phyloP scores from a whole-genome alignment of 2,888 invertebrate species.

The Timema podura region DNA sequence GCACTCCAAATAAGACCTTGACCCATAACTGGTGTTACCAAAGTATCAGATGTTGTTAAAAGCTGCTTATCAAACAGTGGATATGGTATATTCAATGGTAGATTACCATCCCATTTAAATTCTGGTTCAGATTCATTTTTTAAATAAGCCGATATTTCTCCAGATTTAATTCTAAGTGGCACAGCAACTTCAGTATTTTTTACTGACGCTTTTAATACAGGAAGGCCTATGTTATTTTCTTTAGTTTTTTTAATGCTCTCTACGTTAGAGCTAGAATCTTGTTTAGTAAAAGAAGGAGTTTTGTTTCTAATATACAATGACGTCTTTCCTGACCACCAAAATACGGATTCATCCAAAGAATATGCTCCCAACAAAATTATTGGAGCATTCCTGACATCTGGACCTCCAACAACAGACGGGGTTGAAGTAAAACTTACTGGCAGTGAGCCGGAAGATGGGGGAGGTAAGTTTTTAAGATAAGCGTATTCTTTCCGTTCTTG shows the following conservation, averaged over 20 bases:
- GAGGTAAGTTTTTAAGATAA: neutral
- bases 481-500: constrained; percentile 16
- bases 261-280: too few species aligned
- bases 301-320: constrained; percentile 8
- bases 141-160: neutral
- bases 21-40: too few species aligned
- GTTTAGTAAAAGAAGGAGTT: neutral
- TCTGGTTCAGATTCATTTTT: neutral
- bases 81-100: constrained; percentile 2
- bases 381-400: constrained; percentile 17
- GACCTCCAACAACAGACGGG: constrained; percentile 7
- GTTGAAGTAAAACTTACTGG: neutral
- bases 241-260: too few species aligned
- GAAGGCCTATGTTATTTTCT: too few species aligned
- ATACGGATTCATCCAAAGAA: constrained; percentile 28
- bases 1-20: constrained; percentile 10
- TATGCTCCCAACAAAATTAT: constrained; percentile 30
- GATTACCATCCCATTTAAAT: constrained; percentile 8
- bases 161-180: neutral
- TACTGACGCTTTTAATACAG: neutral
- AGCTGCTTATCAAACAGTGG: constrained; percentile 13
- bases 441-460: neutral
- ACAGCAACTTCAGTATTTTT: neutral
- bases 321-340: constrained; percentile 30
- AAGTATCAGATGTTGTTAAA: too few species aligned